Percentiles rank a stretch among this genome's conserved stretches.
Evolutionary conservation across 2,113 vertebrate genomes (phyloP).

Genomic region (Sebastes schlegelii): DNA sequence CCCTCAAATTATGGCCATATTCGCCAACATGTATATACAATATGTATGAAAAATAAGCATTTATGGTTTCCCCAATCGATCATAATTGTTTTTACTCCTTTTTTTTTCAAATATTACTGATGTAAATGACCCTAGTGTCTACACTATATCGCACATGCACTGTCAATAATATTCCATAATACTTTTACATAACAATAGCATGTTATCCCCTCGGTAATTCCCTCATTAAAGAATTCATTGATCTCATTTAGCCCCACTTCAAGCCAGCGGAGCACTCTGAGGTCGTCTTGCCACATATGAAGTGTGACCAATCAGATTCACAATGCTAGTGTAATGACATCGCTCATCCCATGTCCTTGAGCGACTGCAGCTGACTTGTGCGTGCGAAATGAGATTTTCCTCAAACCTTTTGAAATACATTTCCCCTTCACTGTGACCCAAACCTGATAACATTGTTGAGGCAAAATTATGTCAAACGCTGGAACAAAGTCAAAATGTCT

Average conservation of each 20-base stretch:
- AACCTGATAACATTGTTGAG: slow-evolving; percentile 41
- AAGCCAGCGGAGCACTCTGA: slow-evolving; percentile 37
- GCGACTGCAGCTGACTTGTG: slow-evolving; percentile 41
- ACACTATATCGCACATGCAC: too few species aligned
- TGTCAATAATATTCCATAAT: not conserved
- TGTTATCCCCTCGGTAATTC: slow-evolving; percentile 14
- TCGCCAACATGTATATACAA: not conserved
- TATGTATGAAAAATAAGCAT: not conserved
- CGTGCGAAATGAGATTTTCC: slow-evolving; percentile 38
- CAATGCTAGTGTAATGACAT: slow-evolving; percentile 58
- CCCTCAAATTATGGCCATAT: too few species aligned
- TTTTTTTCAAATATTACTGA: not conserved
- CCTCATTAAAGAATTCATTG: slow-evolving; percentile 34
- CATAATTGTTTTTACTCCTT: not conserved
- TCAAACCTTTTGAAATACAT: slow-evolving; percentile 36
- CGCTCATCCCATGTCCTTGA: slow-evolving; percentile 54
- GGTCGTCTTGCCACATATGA: slow-evolving; percentile 52
- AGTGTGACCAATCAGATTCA: slow-evolving; percentile 71
- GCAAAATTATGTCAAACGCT: slow-evolving; percentile 16
- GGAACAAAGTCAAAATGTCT: slow-evolving; percentile 15
- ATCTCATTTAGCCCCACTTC: slow-evolving; percentile 42
- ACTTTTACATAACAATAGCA: not conserved
- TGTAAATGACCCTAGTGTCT: not conserved
- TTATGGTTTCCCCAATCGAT: not conserved
- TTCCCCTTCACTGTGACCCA: slow-evolving; percentile 35